phyloP scores from a whole-genome alignment of 1,140 invertebrate genomes.

The Drosophila parvula region DNA sequence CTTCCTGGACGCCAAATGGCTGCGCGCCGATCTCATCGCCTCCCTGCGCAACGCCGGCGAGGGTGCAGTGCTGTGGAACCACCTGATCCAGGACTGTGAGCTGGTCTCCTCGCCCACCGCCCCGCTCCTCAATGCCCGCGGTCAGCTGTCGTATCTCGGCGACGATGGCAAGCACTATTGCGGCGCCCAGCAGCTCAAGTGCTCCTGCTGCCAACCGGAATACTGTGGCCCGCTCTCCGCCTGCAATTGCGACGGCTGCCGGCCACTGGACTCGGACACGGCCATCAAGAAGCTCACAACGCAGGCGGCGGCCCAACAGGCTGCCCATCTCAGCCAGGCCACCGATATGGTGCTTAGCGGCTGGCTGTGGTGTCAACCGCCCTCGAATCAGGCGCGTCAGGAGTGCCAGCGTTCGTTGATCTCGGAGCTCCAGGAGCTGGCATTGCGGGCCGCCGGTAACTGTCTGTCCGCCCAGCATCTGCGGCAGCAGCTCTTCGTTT shows the following conservation, averaged over 20 bases:
- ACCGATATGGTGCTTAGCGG: conserved; percentile 73
- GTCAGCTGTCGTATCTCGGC: conserved; percentile 77
- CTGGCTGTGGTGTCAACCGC: conserved; percentile 82
- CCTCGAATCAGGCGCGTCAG: conserved; percentile 57
- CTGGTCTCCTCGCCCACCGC: conserved; percentile 72
- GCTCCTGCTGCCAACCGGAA: conserved; percentile 76
- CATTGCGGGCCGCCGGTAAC: conserved; percentile 76
- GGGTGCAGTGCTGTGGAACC: conserved; percentile 78
- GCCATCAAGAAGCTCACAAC: conserved; percentile 79
- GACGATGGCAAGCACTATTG: conserved; percentile 83
- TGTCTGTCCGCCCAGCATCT: conserved; percentile 78
- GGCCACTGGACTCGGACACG: conserved; percentile 73
- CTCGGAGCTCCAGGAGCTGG: conserved; percentile 74
- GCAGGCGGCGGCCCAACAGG: conserved; percentile 61
- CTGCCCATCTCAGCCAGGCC: conserved; percentile 53
- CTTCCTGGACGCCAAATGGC: conserved; percentile 80
- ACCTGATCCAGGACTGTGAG: conserved; percentile 82
- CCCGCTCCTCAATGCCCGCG: conserved; percentile 65
- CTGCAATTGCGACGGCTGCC: conserved; percentile 79
- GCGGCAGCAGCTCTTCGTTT: conserved; percentile 77
- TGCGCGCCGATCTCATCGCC: conserved; percentile 81
- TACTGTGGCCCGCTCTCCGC: conserved; percentile 81
- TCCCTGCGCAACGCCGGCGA: conserved; percentile 74
- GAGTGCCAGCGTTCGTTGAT: conserved; percentile 76
- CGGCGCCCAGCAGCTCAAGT: conserved; percentile 73